Evolutionary conservation across 2,888 invertebrate genomes (phyloP).

Genomic region (Apotomis betuletana): DNA sequence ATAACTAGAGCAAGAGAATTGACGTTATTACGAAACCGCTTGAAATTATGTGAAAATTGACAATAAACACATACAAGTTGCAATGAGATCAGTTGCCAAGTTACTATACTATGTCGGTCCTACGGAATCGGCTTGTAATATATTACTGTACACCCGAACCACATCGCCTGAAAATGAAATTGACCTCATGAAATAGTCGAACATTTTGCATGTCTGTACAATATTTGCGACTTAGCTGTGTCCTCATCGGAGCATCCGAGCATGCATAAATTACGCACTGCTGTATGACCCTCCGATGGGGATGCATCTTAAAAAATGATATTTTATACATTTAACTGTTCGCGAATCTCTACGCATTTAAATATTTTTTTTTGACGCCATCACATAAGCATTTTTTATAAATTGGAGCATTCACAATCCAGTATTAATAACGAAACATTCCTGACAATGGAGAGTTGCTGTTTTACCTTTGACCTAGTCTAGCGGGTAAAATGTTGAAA

Average conservation of each 20-base stretch:
- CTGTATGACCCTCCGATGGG: not conserved
- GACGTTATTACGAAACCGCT: no score
- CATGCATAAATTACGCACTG: no score
- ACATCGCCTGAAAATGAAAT: slow-evolving; percentile 31
- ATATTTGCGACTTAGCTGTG: slow-evolving; percentile 26
- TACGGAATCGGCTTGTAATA: slow-evolving; percentile 20
- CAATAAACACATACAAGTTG: not conserved
- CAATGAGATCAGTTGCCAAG: slow-evolving; percentile 25
- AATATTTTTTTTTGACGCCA: slow-evolving; percentile 26
- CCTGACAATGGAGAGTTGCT: slow-evolving; percentile 74
- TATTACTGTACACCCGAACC: slow-evolving; percentile 29
- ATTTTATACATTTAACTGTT: slow-evolving; percentile 58
- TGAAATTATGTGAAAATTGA: no score
- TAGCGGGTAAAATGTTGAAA: slow-evolving; percentile 57
- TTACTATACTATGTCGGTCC: slow-evolving; percentile 15
- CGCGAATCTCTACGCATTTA: slow-evolving; percentile 52
- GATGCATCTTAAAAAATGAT: slow-evolving; percentile 47
- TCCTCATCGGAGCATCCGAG: not conserved
- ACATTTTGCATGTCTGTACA: slow-evolving; percentile 32
- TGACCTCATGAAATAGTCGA: slow-evolving; percentile 26
- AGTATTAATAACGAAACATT: slow-evolving; percentile 80
- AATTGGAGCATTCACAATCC: slow-evolving; percentile 56
- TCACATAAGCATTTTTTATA: slow-evolving; percentile 32
- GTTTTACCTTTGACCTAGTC: slow-evolving; percentile 64
- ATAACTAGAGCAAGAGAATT: no score